These are phyloP conservation scores for Esox masquinongy DNA, from an alignment of 2,797 vertebrate genomes.

Conservation along the genomic window DNA sequence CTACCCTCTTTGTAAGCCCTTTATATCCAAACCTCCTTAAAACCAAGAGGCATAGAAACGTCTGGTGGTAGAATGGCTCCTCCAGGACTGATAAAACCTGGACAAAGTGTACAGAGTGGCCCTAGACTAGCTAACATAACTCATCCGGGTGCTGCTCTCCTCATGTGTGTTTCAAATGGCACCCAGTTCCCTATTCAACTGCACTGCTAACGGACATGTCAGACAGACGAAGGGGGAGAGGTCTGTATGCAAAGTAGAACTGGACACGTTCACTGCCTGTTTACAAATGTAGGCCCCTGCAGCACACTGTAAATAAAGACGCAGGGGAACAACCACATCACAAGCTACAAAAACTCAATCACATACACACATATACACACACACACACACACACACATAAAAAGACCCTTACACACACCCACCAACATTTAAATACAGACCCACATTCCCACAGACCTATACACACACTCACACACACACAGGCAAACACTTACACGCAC, in stretches of 20 bases:
- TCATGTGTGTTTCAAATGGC: background rate
- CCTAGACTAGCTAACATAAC: conserved; percentile 29
- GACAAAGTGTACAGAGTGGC: conserved; percentile 34
- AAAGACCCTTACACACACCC: background rate
- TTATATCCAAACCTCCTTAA: conserved; percentile 27
- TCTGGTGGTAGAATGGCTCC: conserved; percentile 1
- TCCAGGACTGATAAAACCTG: conserved; percentile 20
- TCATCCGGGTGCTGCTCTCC: conserved; percentile 24
- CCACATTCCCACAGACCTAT: conserved; percentile 1
- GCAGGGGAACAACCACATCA: conserved; percentile 4
- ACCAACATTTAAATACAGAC: background rate
- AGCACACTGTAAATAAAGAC: background rate
- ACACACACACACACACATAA: conserved; percentile 15
- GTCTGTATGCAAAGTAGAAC: background rate
- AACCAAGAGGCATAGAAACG: conserved; percentile 44
- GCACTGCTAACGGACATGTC: background rate
- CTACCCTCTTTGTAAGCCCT: conserved; percentile 1
- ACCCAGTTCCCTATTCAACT: background rate
- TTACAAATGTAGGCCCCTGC: background rate
- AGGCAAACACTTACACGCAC: background rate
- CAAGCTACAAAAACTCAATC: background rate
- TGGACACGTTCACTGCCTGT: background rate
- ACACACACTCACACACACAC: background rate
- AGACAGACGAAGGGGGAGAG: background rate
- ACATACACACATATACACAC: background rate